Evolutionary conservation across 2,113 vertebrate genomes (phyloP).

Genomic region (Hemibates koningsi): DNA sequence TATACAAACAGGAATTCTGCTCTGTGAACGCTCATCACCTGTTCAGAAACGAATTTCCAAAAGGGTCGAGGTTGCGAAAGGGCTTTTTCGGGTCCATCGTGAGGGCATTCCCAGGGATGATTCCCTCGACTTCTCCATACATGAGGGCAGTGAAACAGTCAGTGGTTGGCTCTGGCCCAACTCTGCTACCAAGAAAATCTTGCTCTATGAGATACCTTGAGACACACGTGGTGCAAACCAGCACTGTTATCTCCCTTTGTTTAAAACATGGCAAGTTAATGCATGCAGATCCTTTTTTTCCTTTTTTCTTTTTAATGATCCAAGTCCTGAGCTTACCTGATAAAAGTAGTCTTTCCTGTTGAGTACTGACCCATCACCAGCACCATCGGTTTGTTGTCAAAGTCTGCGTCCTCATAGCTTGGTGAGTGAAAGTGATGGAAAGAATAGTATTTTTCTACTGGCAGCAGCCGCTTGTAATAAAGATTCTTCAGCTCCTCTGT

Average conservation of each 20-base stretch:
- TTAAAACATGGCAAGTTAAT: neutral
- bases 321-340: constrained; percentile 57
- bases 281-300: neutral
- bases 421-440: constrained; percentile 86
- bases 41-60: constrained; percentile 86
- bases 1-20: neutral
- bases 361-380: constrained; percentile 88
- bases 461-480: constrained; percentile 79
- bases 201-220: constrained; percentile 83
- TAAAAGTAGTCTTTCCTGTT: constrained; percentile 88
- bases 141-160: constrained; percentile 88
- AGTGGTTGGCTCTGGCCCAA: constrained; percentile 87
- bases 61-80: constrained; percentile 85
- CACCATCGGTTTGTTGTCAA: constrained; percentile 88
- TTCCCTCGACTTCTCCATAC: constrained; percentile 74
- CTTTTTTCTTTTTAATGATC: neutral
- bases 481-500: constrained; percentile 80
- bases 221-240: neutral
- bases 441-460: constrained; percentile 79
- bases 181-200: constrained; percentile 81
- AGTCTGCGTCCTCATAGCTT: constrained; percentile 82
- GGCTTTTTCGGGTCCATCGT: constrained; percentile 84
- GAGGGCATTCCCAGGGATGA: constrained; percentile 82
- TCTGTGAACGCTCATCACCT: constrained; percentile 61
- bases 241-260: neutral